These are phyloP conservation scores for Drosophila pruinosa DNA, from an alignment of 1,140 invertebrate species.

Conservation along the genomic window DNA sequence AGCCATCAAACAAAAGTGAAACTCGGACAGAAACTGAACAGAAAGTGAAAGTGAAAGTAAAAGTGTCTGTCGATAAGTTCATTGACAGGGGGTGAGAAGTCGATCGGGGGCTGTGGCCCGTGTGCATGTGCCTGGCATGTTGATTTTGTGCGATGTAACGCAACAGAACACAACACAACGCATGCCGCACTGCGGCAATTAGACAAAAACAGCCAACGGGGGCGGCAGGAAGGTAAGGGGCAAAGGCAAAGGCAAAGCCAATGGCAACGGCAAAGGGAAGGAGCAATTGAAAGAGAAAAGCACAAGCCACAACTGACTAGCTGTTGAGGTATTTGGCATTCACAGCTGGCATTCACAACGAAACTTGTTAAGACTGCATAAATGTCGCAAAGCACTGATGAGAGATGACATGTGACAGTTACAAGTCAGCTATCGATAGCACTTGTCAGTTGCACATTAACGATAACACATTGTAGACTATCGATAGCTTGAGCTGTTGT, in stretches of 20 bases:
- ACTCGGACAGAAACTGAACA: conserved; percentile 6
- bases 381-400: background rate
- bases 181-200: conserved; percentile 57
- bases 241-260: background rate
- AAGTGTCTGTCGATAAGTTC: conserved; percentile 22
- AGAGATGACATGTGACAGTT: too few relatives aligned
- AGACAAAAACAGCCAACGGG: conserved; percentile 32
- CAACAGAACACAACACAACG: background rate
- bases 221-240: background rate
- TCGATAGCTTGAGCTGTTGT: too few relatives aligned
- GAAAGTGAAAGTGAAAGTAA: conserved; percentile 5
- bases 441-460: background rate
- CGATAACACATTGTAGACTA: too few relatives aligned
- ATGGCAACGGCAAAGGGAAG: background rate
- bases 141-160: conserved; percentile 51
- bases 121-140: conserved; percentile 56
- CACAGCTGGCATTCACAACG: background rate
- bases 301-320: conserved; percentile 1
- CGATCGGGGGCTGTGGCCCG: background rate
- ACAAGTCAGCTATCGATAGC: background rate
- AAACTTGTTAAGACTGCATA: background rate
- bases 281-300: background rate
- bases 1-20: conserved; percentile 26
- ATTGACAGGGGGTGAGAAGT: background rate
- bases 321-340: conserved; percentile 4